phyloP scores from a whole-genome alignment of 1,140 invertebrate species.

The Pseudobourletiella spinata region DNA sequence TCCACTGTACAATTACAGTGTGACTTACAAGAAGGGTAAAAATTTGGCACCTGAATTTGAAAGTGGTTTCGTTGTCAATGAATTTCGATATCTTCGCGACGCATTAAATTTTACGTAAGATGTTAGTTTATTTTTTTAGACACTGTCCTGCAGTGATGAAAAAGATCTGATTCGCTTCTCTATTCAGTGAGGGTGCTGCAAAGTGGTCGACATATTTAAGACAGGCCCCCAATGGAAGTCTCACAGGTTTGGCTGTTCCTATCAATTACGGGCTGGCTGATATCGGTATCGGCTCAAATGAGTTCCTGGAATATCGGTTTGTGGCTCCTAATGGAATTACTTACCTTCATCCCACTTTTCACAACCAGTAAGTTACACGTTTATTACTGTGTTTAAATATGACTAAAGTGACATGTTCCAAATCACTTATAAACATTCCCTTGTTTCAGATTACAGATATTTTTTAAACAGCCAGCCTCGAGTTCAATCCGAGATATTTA shows the following conservation, averaged over 20 bases:
- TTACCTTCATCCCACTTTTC: conserved; percentile 14
- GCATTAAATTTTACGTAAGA: conserved; percentile 29
- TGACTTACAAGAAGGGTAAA: too few species aligned
- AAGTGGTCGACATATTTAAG: conserved; percentile 7
- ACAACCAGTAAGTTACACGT: conserved; percentile 10
- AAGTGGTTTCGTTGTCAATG: conserved; percentile 22
- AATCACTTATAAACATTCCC: too few species aligned
- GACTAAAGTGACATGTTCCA: too few species aligned
- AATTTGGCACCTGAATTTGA: too few species aligned
- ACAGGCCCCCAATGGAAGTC: conserved; percentile 10
- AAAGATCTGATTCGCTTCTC: too few species aligned
- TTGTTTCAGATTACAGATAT: conserved; percentile 34
- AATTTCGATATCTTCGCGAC: conserved; percentile 19
- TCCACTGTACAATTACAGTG: too few species aligned
- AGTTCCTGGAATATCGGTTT: conserved; percentile 7
- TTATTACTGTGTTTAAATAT: too few species aligned
- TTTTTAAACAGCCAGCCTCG: conserved; percentile 45
- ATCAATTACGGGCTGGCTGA: conserved; percentile 18
- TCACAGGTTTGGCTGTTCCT: conserved; percentile 18
- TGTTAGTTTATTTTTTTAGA: too few species aligned
- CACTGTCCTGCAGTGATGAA: too few species aligned
- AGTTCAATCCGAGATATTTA: conserved; percentile 43
- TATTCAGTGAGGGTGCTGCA: conserved; percentile 6
- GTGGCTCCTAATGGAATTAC: not conserved
- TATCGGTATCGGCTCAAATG: conserved; percentile 17